Conservation (phyloP, 2,113 vertebrate genomes). For the Microtus richardsoni region DNA sequence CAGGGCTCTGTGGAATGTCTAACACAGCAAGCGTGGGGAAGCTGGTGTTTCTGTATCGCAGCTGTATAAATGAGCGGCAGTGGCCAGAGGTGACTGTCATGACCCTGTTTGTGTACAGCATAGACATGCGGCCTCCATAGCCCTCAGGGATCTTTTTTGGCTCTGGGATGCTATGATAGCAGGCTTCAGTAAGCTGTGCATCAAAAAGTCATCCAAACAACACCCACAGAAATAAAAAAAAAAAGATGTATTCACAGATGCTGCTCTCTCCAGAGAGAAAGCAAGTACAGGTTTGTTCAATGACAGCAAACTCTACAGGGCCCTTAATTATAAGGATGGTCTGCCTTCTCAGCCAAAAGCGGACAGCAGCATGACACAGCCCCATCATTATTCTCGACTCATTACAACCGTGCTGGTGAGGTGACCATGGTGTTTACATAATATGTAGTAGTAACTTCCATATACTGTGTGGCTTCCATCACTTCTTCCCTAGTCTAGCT, state of each 20-base stretch:
- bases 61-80: conserved; percentile 75
- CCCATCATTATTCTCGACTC: conserved; percentile 26
- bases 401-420: background rate
- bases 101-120: conserved; percentile 72
- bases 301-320: conserved; percentile 27
- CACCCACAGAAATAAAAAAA: background rate
- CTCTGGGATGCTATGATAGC: conserved; percentile 54
- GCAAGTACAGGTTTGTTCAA: conserved; percentile 37
- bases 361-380: background rate
- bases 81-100: conserved; percentile 75
- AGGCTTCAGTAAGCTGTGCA: conserved; percentile 54
- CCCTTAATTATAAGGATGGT: background rate
- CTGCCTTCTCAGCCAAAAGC: conserved; percentile 7
- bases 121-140: conserved; percentile 19
- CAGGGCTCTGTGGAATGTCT: conserved; percentile 47
- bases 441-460: background rate
- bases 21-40: conserved; percentile 57
- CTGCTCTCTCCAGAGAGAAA: conserved; percentile 22
- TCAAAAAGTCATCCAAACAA: conserved; percentile 61
- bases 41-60: conserved; percentile 69
- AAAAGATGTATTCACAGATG: conserved; percentile 50
- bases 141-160: conserved; percentile 37
- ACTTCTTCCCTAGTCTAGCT: background rate
- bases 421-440: background rate
- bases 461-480: background rate